Conservation (phyloP, 2,797 vertebrate genomes). For the Pangasius mekongensis region DNA sequence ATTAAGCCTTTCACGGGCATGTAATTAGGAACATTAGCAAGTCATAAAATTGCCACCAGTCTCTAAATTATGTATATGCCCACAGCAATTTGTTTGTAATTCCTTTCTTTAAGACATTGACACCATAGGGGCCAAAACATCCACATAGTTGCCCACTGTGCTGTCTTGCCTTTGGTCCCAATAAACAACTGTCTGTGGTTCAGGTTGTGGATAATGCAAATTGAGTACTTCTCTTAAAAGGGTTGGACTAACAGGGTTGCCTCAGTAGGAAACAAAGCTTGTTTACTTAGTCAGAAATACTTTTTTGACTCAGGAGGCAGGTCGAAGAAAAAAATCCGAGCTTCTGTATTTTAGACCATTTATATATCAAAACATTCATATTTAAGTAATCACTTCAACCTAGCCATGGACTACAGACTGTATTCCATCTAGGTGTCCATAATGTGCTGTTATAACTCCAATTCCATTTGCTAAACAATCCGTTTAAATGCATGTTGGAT, state of each 20-base stretch:
- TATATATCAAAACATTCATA: slow-evolving; percentile 13
- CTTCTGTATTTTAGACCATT: neutral
- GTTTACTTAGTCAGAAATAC: neutral
- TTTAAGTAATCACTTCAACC: slow-evolving; percentile 28
- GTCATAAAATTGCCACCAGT: slow-evolving; percentile 99
- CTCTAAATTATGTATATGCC: slow-evolving; percentile 98
- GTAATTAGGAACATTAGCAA: slow-evolving; percentile 99
- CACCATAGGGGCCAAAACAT: slow-evolving; percentile 93
- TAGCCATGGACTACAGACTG: neutral
- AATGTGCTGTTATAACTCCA: slow-evolving; percentile 32
- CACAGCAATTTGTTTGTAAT: slow-evolving; percentile 99
- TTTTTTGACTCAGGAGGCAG: neutral
- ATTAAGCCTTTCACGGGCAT: slow-evolving; percentile 99
- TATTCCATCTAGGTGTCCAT: neutral
- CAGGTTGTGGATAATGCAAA: slow-evolving; percentile 22
- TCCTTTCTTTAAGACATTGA: slow-evolving; percentile 91
- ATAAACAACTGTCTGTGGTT: slow-evolving; percentile 14
- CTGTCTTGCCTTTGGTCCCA: slow-evolving; percentile 75
- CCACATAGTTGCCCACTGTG: slow-evolving; percentile 86
- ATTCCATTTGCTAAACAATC: slow-evolving; percentile 23
- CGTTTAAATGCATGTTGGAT: slow-evolving; percentile 23
- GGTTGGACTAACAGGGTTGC: neutral
- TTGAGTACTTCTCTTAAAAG: slow-evolving; percentile 16
- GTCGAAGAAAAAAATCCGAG: neutral
- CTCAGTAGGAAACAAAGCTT: slow-evolving; percentile 7